Base-by-base conservation (phyloP, 2,888 invertebrate species). In the Apamea sordens region DNA sequence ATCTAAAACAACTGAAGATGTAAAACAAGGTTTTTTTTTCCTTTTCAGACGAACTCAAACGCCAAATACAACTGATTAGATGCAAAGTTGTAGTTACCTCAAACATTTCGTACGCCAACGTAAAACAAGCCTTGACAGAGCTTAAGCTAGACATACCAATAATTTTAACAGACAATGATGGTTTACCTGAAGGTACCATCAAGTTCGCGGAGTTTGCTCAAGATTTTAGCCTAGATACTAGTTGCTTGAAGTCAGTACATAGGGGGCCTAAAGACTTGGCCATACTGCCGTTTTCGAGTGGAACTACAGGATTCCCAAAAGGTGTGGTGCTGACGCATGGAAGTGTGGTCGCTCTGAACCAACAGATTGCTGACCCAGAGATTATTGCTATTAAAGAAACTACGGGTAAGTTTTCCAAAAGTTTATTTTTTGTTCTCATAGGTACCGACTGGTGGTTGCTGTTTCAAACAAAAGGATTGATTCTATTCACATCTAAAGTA, bases 291-390 rank as follows among this genome's bases (percentile, higher is more conserved):
- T 99, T 98, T 93, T 99, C 99, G 0, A 98, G 98, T 91, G 98
- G 98, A 0, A 99, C 99, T 0, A 99, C 99, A 0, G 99, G 99
- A 0, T 93, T 98, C 59, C 98, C 98, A 0, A 98, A 98, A 95
- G 98, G 98, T 0, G 98, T 98, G 0, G 97, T 97, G 76, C 91
- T 98, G 13, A 97, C 97, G 0, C 98, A 98, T 92, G 94, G 90
- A 68, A 97, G 97, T 91, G 90, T 97, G 0, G 94, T 97, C 0
- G 92, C 97, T 0, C 96, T 97, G 91, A 93, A 95, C 73, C 92
- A 94, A 61, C 95, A 95, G 92, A 95, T 96, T 36, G 89, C 93
- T 0, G 92, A 94, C 71, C 95, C 95, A 13, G 92, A 93, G n/a
- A 89, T 96, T n/a, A 76, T 95, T 10, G 93, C 91, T 53, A 90